Conservation (phyloP, 1,140 invertebrate species). For the Nixonia krombeini region DNA sequence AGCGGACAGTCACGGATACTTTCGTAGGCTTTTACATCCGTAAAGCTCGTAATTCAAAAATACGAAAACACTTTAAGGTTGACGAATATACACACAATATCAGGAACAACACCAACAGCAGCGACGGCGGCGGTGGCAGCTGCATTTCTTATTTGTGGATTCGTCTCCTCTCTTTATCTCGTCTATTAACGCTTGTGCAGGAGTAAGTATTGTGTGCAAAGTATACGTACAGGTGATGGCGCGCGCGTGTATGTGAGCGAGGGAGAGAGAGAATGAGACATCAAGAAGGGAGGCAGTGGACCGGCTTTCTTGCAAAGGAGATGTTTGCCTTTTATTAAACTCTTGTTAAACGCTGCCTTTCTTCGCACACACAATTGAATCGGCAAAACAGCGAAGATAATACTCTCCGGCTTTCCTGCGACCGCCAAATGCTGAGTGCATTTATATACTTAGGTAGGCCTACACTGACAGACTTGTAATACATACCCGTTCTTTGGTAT, state of each 20-base stretch:
- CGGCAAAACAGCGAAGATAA: conserved; percentile 70
- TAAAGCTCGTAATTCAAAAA: conserved; percentile 56
- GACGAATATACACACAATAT: conserved; percentile 47
- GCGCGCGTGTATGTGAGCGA: conserved; percentile 8
- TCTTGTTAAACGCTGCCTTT: conserved; percentile 71
- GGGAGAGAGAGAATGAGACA: conserved; percentile 23
- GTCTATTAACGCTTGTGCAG: too few species aligned
- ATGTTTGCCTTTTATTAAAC: conserved; percentile 73
- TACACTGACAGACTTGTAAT: not conserved
- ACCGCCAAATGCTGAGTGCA: conserved; percentile 16
- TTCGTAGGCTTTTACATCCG: conserved; percentile 33
- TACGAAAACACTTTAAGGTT: conserved; percentile 58
- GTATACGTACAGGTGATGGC: too few species aligned
- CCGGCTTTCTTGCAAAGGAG: conserved; percentile 28
- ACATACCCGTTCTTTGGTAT: not conserved
- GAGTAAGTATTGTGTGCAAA: too few species aligned
- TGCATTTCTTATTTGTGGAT: conserved; percentile 43
- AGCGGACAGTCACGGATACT: conserved; percentile 42
- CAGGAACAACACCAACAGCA: too few species aligned
- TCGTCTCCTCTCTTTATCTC: conserved; percentile 33
- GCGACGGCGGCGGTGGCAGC: conserved; percentile 50
- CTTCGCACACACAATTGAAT: conserved; percentile 69
- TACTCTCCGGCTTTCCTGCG: conserved; percentile 49
- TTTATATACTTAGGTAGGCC: conserved; percentile 8
- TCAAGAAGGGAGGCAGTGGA: conserved; percentile 38